phyloP scores from a whole-genome alignment of 2,113 vertebrate species.

The Pelobates fuscus region DNA sequence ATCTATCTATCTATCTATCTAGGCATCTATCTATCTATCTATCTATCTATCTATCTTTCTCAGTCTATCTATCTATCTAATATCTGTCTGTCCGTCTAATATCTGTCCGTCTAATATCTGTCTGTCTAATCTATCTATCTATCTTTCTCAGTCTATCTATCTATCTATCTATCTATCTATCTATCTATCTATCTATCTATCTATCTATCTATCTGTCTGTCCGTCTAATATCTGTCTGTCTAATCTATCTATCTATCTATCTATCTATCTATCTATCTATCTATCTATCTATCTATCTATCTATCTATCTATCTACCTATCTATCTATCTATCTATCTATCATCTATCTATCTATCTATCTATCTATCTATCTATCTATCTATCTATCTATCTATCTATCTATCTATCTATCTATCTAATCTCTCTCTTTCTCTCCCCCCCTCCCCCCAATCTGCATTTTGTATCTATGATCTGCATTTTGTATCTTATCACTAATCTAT shows the following conservation, averaged over 20 bases:
- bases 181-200: not conserved
- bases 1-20: not conserved
- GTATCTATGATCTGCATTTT: not conserved
- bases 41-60: not conserved
- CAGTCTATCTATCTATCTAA: not conserved
- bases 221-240: not conserved
- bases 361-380: slow-evolving; percentile 3
- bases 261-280: slow-evolving; percentile 1
- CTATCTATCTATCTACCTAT: slow-evolving; percentile 3
- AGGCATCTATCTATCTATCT: not conserved
- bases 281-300: not conserved
- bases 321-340: not conserved
- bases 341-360: not conserved
- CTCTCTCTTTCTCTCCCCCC: not conserved
- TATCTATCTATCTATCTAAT: not conserved
- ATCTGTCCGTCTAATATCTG: not conserved
- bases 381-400: not conserved
- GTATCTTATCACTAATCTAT: not conserved
- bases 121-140: not conserved
- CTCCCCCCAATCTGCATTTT: not conserved
- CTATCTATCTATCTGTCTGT: not conserved
- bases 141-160: not conserved
- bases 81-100: not conserved
- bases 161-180: slow-evolving; percentile 3
- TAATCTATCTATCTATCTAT: slow-evolving; percentile 2